Percentiles rank a stretch among this genome's conserved stretches.
Evolutionary conservation across 1,140 invertebrate species (phyloP).

Genomic region (Ridgeia piscesae): DNA sequence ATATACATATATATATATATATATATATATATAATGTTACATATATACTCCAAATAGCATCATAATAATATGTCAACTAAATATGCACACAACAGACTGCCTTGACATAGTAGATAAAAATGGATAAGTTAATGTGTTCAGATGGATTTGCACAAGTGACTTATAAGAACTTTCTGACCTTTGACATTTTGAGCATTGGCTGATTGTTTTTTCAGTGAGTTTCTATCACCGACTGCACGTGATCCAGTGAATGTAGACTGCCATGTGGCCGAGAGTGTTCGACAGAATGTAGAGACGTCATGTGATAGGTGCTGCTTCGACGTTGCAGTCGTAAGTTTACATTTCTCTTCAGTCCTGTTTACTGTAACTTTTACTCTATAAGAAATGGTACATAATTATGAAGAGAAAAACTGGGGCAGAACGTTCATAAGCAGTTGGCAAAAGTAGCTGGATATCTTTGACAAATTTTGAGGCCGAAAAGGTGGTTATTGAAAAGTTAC

Average conservation of each 20-base stretch:
- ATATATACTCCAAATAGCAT: too few species aligned
- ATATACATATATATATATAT: too few species aligned
- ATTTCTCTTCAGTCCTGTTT: too few species aligned
- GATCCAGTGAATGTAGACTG: conserved; percentile 98
- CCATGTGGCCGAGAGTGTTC: conserved; percentile 53
- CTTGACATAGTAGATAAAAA: too few species aligned
- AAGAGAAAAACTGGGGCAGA: too few species aligned
- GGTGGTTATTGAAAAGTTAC: neutral
- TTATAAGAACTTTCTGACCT: neutral
- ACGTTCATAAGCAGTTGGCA: neutral
- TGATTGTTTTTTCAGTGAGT: conserved; percentile 68
- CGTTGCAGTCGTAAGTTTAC: conserved; percentile 80
- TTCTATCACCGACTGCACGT: conserved; percentile 87
- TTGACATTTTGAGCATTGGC: neutral
- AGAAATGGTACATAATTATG: too few species aligned
- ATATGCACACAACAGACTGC: too few species aligned
- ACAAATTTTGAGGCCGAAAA: neutral
- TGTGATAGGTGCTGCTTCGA: conserved; percentile 94
- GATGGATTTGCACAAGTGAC: neutral
- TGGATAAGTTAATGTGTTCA: too few species aligned
- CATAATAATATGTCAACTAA: too few species aligned
- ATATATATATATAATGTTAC: too few species aligned
- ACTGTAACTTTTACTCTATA: too few species aligned
- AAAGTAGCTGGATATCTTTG: neutral
- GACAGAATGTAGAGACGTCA: conserved; percentile 61